Conservation (phyloP, 2,797 vertebrate species). For the Sebastes paucispinis region DNA sequence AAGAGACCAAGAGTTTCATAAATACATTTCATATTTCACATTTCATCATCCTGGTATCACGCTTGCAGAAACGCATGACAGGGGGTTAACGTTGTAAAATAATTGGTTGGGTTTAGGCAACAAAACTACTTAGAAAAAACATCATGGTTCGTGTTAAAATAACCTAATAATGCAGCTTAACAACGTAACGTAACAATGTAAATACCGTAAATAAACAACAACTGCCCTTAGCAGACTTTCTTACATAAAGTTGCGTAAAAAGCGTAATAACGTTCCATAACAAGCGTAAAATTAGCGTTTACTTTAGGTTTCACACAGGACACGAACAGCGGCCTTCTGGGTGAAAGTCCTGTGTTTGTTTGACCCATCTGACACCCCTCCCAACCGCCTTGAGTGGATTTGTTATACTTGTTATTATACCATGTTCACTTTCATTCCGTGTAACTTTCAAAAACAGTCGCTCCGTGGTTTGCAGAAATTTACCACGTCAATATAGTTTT, state of each 20-base stretch:
- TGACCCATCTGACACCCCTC: no score
- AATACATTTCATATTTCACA: background rate
- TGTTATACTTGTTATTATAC: background rate
- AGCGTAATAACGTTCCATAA: background rate
- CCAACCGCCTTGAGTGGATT: no score
- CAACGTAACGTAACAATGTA: background rate
- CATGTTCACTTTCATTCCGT: background rate
- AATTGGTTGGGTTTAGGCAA: background rate
- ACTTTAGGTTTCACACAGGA: background rate
- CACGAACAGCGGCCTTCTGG: background rate
- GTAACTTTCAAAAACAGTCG: background rate
- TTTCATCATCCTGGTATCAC: background rate
- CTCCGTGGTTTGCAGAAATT: no score
- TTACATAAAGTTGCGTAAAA: rapidly evolving
- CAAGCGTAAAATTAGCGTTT: background rate
- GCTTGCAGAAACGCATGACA: background rate
- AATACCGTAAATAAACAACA: background rate
- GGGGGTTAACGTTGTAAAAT: background rate
- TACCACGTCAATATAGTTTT: no score
- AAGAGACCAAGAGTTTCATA: background rate
- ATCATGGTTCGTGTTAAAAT: background rate
- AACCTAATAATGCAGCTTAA: background rate
- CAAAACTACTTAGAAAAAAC: background rate
- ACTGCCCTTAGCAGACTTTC: background rate
- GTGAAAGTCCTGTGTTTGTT: no score